Evolutionary conservation across 2,113 vertebrate species (phyloP).

Genomic region (Poecile atricapillus): DNA sequence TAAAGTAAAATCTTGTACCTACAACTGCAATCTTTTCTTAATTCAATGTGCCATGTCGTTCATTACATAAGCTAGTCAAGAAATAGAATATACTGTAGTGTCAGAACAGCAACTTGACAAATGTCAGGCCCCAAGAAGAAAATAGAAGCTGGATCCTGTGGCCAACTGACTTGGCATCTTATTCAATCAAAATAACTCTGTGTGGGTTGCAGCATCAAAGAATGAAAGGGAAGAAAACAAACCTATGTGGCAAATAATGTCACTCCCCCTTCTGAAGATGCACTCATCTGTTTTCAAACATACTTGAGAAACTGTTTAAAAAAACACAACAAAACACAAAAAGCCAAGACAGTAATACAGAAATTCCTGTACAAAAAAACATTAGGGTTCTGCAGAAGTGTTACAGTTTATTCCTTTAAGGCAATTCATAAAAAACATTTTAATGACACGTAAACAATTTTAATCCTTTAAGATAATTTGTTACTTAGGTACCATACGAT

Average conservation of each 20-base stretch:
- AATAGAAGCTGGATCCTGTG: not conserved
- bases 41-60: not conserved
- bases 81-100: conserved; percentile 1
- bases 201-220: conserved; percentile 27
- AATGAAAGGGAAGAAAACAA: conserved; percentile 35
- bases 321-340: not conserved
- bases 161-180: not conserved
- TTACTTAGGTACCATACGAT: conserved; percentile 40
- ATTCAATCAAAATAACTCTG: conserved; percentile 10
- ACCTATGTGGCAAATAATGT: not conserved
- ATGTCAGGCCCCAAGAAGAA: not conserved
- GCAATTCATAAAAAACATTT: conserved; percentile 57
- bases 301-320: conserved; percentile 10
- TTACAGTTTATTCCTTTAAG: conserved; percentile 64
- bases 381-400: conserved; percentile 39
- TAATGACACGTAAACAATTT: conserved; percentile 51
- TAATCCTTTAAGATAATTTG: conserved; percentile 43
- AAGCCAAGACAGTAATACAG: conserved; percentile 3
- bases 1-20: conserved; percentile 37
- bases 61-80: not conserved
- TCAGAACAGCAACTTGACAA: not conserved
- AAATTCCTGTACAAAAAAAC: conserved; percentile 58
- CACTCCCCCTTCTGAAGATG: conserved; percentile 24
- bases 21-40: not conserved
- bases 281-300: not conserved